A percentile compares a stretch with the other conserved stretches of the same genome.
These are phyloP conservation scores for Leucophora obtusa DNA, from an alignment of 2,888 invertebrate genomes.

Conservation along the genomic window DNA sequence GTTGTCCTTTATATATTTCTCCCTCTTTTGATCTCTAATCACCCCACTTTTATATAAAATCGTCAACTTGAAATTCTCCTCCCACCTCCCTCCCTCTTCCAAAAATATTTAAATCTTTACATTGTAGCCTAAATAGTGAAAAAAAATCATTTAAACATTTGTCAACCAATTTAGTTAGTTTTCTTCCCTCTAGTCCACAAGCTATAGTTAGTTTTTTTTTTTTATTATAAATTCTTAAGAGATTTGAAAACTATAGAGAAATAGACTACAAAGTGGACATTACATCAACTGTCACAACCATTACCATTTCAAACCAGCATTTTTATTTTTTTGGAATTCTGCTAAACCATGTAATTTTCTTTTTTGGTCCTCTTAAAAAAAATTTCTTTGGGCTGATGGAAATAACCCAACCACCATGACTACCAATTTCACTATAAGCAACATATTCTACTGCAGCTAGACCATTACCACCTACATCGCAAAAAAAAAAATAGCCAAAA, in stretches of 20 bases:
- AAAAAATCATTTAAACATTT: background rate
- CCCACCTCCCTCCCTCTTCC: too few species aligned
- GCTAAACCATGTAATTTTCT: constrained; percentile 20
- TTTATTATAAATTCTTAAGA: constrained; percentile 10
- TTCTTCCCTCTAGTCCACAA: background rate
- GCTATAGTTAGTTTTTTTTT: background rate
- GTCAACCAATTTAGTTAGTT: background rate
- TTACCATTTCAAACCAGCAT: constrained; percentile 22
- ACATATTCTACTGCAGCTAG: background rate
- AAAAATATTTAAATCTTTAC: background rate
- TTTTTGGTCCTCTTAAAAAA: background rate
- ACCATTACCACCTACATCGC: constrained; percentile 7
- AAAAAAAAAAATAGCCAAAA: background rate
- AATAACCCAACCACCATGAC: constrained; percentile 1
- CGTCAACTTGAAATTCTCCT: too few species aligned
- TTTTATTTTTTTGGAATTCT: constrained; percentile 14
- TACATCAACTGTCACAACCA: constrained; percentile 52
- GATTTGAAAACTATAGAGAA: constrained; percentile 7
- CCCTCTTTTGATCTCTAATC: too few species aligned
- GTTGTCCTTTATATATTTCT: too few species aligned
- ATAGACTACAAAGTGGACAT: constrained; percentile 10
- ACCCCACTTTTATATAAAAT: too few species aligned
- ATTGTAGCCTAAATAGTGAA: background rate
- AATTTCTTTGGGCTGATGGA: constrained; percentile 3
- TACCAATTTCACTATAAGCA: background rate